A percentile compares a stretch with the other conserved stretches of the same genome.
Evolutionary conservation across 1,140 invertebrate species (phyloP).

Genomic region (Calliphora vicina): DNA sequence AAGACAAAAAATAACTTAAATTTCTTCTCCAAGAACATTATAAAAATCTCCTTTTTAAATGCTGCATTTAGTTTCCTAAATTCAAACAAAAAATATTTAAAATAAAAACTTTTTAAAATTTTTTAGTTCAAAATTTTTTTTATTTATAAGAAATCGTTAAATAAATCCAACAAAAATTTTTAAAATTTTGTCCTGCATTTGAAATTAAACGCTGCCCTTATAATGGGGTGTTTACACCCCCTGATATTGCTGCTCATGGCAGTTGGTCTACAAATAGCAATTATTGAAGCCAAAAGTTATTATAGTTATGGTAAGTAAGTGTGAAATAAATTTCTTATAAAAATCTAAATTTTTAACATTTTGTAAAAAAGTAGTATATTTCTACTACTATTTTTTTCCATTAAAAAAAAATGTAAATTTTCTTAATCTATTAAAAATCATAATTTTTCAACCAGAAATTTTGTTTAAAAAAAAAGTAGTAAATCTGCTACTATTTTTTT

Average conservation of each 20-base stretch:
- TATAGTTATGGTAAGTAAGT: conserved; percentile 34
- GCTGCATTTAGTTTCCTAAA: background rate
- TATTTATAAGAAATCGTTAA: background rate
- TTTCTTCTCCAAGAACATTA: background rate
- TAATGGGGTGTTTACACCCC: conserved; percentile 37
- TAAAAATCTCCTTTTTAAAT: background rate
- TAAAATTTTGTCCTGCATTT: background rate
- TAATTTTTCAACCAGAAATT: too few species aligned
- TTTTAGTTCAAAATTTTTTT: background rate
- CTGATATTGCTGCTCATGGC: conserved; percentile 24
- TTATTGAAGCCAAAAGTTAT: background rate
- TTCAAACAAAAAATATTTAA: conserved; percentile 3
- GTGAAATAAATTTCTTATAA: background rate
- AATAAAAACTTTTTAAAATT: background rate
- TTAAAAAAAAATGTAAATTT: too few species aligned
- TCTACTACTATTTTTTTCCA: too few species aligned
- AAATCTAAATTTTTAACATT: background rate
- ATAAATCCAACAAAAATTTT: background rate
- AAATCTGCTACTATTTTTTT: too few species aligned
- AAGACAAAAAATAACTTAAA: background rate
- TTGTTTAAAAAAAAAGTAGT: too few species aligned
- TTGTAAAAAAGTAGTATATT: too few species aligned
- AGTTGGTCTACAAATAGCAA: background rate
- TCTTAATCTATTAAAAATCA: too few species aligned
- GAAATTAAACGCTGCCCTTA: background rate